These are phyloP conservation scores for Enteromius fasciolatus DNA, from an alignment of 2,797 vertebrate species.

Conservation along the genomic window DNA sequence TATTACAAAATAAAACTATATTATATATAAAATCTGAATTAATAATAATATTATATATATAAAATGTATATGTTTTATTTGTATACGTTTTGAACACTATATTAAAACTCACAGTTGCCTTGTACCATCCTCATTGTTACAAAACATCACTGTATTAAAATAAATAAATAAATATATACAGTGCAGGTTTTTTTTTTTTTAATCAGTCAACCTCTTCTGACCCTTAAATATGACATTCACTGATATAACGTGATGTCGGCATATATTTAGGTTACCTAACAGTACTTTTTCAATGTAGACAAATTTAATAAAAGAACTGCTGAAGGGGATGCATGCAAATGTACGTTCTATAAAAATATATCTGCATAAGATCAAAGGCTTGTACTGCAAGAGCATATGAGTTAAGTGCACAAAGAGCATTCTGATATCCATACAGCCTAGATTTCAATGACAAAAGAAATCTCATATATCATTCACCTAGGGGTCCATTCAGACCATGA, in stretches of 20 bases:
- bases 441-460: constrained; percentile 62
- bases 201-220: neutral
- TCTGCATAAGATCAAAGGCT: constrained; percentile 41
- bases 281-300: neutral
- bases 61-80: neutral
- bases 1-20: neutral
- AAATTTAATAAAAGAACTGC: neutral
- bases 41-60: neutral
- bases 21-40: neutral
- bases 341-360: constrained; percentile 4
- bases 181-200: neutral
- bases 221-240: neutral
- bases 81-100: neutral
- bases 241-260: neutral
- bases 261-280: neutral
- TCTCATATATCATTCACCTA: constrained; percentile 63
- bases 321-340: constrained; percentile 1
- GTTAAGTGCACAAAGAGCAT: constrained; percentile 38
- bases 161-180: neutral
- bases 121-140: neutral
- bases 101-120: neutral
- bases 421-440: constrained; percentile 35
- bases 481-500: constrained; percentile 46
- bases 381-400: constrained; percentile 14
- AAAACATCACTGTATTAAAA: neutral